phyloP scores from a whole-genome alignment of 92 coral and sea anemone genomes.

The Heliopora coerulea region DNA sequence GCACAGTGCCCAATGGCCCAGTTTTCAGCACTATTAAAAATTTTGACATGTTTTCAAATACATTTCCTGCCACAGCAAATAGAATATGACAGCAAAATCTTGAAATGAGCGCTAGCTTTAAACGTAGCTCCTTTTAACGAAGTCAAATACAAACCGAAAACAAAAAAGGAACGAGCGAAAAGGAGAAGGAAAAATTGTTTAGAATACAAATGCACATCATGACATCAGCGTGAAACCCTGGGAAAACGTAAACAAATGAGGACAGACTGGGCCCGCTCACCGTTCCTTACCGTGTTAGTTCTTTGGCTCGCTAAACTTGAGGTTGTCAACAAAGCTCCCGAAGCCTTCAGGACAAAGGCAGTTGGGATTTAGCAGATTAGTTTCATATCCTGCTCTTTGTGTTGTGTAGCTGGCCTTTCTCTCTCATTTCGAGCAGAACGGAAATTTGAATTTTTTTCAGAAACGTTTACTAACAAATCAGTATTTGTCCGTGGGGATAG shows the following conservation, averaged over 20 bases:
- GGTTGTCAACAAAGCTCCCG: conserved; percentile 18
- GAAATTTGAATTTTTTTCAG: conserved; percentile 9
- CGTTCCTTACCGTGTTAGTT: conserved; percentile 6
- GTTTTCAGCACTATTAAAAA: conserved; percentile 26
- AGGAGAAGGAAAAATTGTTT: not conserved
- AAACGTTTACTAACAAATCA: not conserved
- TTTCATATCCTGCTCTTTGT: conserved; percentile 26
- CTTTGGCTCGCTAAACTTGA: conserved; percentile 19
- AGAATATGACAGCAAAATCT: not conserved
- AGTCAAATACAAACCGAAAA: not conserved
- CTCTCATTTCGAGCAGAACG: not conserved
- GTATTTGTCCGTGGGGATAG: not conserved
- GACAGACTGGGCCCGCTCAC: not conserved
- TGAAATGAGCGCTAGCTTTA: not conserved
- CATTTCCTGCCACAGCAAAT: conserved; percentile 3
- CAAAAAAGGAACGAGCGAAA: not conserved
- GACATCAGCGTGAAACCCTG: conserved; percentile 10
- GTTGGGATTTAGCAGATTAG: conserved; percentile 21
- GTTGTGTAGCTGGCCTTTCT: not conserved
- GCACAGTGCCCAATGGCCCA: conserved; percentile 3
- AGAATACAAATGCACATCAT: conserved; percentile 11
- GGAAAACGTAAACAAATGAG: conserved; percentile 24
- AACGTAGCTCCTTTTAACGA: not conserved
- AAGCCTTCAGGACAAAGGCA: conserved; percentile 16
- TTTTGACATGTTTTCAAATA: conserved; percentile 31